Base-by-base conservation (phyloP, 2,797 vertebrate genomes). In the Myoxocephalus aenaeus region DNA sequence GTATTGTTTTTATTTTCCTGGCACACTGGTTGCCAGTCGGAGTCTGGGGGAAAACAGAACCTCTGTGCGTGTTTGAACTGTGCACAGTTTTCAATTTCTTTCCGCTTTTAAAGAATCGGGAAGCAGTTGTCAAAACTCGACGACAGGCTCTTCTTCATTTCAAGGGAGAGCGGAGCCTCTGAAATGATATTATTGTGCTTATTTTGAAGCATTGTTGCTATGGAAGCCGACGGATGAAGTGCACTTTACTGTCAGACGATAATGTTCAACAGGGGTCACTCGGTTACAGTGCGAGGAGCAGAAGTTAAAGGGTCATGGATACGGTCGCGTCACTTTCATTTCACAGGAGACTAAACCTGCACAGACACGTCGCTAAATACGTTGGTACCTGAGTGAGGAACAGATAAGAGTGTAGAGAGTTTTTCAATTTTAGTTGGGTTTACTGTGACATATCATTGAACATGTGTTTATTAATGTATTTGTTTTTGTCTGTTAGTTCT, bases 211-310 rank as follows among this genome's bases (percentile, higher is more conserved):
- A 91, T 92, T 68, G 5, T 75, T 83, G 25, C 15, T 75, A 36
- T 22, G 79, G 86, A 85, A 32, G 70, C 83, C 83, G 86, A 89
- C 77, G 50, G 92, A 90, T 84, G 84, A 94, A 94, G 93, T 96
- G 95, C 94, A 96, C 95, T 95, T 96, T 95, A 95, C 94, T 93
- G 90, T 92, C 91, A 85, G 85, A 88, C 72, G 81, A 40, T 58
- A 40, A 80, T 58, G 73, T 90, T 74, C 80, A 65, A 61, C 76
- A 75, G 77, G 83, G 77, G 79, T 84, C 69, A 71, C 76, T 72
- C 38, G 44, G 76, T 84, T 77, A 54, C 58, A 51, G 62, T 20
- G 65, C n/a, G 54, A 80, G 38, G 67, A 70, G 46, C 61, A 66
- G 64, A 58, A 66, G 73, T 65, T 61, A 53, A 70, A 64, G 63